A percentile compares a stretch with the other conserved stretches of the same genome.
Evolutionary conservation across 2,113 vertebrate species (phyloP).

Genomic region (Entelurus aequoreus): DNA sequence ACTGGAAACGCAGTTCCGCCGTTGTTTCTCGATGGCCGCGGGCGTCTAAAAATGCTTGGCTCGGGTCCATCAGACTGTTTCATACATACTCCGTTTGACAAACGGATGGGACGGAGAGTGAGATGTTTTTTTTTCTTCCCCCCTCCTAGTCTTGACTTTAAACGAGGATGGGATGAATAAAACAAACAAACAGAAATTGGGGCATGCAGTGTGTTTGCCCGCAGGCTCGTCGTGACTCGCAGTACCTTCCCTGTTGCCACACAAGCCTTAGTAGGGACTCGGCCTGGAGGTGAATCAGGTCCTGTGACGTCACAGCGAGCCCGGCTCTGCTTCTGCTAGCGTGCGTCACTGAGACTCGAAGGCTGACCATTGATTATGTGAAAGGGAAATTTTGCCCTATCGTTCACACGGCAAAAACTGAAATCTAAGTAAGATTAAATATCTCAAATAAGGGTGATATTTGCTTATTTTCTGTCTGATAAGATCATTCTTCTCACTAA

Average conservation of each 20-base stretch:
- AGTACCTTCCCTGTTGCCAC: constrained; percentile 31
- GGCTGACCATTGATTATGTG: no score
- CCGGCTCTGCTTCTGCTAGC: constrained; percentile 13
- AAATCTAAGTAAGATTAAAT: no score
- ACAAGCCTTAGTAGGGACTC: constrained; percentile 27
- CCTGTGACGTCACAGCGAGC: constrained; percentile 25
- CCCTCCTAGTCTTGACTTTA: not conserved
- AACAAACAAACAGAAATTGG: constrained; percentile 48
- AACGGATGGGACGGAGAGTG: constrained; percentile 19
- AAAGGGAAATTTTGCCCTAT: not conserved
- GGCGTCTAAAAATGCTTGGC: constrained; percentile 25
- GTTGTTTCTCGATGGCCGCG: constrained; percentile 27
- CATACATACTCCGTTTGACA: constrained; percentile 42
- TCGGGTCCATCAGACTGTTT: constrained; percentile 26
- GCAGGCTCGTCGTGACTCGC: constrained; percentile 29
- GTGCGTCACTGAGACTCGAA: no score
- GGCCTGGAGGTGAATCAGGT: constrained; percentile 48
- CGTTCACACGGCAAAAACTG: no score
- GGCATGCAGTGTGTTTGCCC: constrained; percentile 41
- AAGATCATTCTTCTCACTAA: no score
- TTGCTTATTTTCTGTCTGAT: no score
- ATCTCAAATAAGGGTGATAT: no score
- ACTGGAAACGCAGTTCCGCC: constrained; percentile 21
- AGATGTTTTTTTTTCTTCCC: not conserved
- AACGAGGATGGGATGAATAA: constrained; percentile 39